A percentile compares a stretch with the other conserved stretches of the same genome.
phyloP scores from a whole-genome alignment of 2,797 vertebrate species.

The Enoplosus armatus region DNA sequence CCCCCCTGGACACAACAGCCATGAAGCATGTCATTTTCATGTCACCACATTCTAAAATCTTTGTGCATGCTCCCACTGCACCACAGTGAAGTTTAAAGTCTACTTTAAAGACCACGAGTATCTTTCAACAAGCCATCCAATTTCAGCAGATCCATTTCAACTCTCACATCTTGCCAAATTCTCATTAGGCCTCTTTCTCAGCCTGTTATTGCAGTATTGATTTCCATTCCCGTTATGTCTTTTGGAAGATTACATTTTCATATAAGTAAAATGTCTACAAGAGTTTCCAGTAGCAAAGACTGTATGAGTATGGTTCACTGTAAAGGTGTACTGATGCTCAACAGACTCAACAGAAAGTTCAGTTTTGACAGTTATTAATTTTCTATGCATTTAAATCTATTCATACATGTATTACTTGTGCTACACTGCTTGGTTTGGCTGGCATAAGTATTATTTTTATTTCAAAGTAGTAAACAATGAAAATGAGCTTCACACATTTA shows the following conservation, averaged over 20 bases:
- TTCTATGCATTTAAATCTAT: constrained; percentile 15
- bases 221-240: constrained; percentile 74
- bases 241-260: constrained; percentile 80
- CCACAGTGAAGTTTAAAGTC: constrained; percentile 42
- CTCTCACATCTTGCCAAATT: constrained; percentile 69
- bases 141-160: constrained; percentile 76
- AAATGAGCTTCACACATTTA: background rate
- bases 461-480: background rate
- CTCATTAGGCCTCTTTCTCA: constrained; percentile 68
- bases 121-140: constrained; percentile 55
- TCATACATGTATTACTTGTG: constrained; percentile 1
- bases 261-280: constrained; percentile 76
- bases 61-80: background rate
- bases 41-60: constrained; percentile 13
- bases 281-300: constrained; percentile 3
- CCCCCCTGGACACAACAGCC: background rate
- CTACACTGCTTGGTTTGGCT: background rate
- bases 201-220: constrained; percentile 77
- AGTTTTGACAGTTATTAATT: background rate
- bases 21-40: constrained; percentile 37
- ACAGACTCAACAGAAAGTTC: constrained; percentile 20
- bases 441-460: background rate
- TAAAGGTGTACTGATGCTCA: background rate
- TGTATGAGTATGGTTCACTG: background rate
- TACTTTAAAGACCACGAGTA: constrained; percentile 38